Evolutionary conservation across 2,113 vertebrate species (phyloP).

Genomic region (Anguilla rostrata): DNA sequence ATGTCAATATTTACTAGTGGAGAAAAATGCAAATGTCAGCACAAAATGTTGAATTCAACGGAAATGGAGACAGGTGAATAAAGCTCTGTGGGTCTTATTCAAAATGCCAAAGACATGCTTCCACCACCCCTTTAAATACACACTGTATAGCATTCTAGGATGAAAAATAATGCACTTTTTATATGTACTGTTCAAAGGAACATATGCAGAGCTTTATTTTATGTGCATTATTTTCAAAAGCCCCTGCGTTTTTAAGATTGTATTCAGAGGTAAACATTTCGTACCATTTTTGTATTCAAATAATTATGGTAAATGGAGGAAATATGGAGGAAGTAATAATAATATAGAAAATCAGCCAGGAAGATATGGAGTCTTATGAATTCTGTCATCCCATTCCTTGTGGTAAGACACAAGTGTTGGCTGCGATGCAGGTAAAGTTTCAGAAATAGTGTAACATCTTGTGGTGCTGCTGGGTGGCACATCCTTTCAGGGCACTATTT

Average conservation of each 20-base stretch:
- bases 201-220: neutral
- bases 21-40: constrained; percentile 1
- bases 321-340: too few species aligned
- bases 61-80: neutral
- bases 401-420: too few species aligned
- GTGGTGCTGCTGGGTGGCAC: too few species aligned
- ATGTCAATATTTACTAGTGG: neutral
- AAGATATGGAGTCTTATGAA: too few species aligned
- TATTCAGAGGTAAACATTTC: neutral
- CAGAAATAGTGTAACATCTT: too few species aligned
- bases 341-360: too few species aligned
- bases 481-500: too few species aligned
- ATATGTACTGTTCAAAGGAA: neutral
- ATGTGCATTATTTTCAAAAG: neutral
- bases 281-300: neutral
- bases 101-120: neutral
- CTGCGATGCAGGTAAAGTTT: too few species aligned
- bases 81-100: neutral
- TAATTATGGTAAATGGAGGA: neutral
- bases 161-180: neutral
- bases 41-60: neutral
- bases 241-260: neutral
- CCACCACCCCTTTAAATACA: neutral
- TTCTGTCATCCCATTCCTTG: too few species aligned
- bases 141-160: neutral